Base-by-base conservation (phyloP, 30 jellyfish, hydroid and myxozoan species). In the Sanderia malayensis region DNA sequence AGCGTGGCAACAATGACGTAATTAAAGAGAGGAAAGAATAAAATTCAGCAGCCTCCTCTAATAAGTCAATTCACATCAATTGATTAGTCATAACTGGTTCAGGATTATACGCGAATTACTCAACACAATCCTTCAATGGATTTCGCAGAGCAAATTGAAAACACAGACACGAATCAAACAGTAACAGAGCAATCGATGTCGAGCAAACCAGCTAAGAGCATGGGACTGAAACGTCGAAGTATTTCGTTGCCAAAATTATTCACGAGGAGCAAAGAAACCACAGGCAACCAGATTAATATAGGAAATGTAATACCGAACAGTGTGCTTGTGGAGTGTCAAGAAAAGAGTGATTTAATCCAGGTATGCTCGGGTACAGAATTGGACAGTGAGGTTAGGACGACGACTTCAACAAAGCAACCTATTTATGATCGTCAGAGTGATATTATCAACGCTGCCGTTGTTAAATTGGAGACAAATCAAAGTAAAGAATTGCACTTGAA, bases 161-260 rank as follows among this genome's bases (percentile, higher is more conserved):
- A n/a, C n/a, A n/a, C n/a, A n/a, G n/a, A n/a, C n/a, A n/a, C n/a
- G n/a, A n/a, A n/a, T n/a, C n/a, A n/a, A n/a, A n/a, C n/a, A n/a
- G n/a, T n/a, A n/a, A n/a, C n/a, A n/a, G n/a, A n/a, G n/a, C n/a
- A n/a, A n/a, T n/a, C n/a, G n/a, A n/a, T n/a, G n/a, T n/a, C n/a
- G n/a, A n/a, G n/a, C n/a, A 37, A 37, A 4, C 26, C 70, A 34
- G 68, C 55, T 10, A 47, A 31, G 41, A n/a, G n/a, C n/a, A 73
- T 73, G 85, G 85, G 85, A n/a, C 85, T 73, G 20, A 41, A 44
- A 17, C 31, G 75, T 17, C 57, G 60, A 58, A 75, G 87, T 53
- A 28, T 18, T 9, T 76, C 88, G 1, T 20, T 76, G 57, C 88
- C 88, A 26, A 76, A 76, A 67, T 55, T 76, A 45, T 46, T 70